Conservation (phyloP, 2,113 vertebrate species). For the Danionella cerebrum region DNA sequence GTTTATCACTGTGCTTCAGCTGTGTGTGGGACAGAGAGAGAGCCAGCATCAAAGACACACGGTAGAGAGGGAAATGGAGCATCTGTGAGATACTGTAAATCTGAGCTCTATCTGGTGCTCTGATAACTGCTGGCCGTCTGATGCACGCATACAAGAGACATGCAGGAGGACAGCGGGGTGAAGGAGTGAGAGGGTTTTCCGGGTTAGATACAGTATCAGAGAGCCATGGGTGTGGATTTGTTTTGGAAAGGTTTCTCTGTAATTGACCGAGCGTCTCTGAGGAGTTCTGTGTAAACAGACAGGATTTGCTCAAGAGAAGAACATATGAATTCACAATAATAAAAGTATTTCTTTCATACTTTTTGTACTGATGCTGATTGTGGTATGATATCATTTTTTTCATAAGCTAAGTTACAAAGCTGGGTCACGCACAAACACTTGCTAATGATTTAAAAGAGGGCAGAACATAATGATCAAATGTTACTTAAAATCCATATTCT, state of each 20-base stretch:
- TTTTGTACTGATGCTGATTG: too few relatives aligned
- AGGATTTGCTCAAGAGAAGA: neutral
- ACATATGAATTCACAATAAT: too few relatives aligned
- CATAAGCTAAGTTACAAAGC: too few relatives aligned
- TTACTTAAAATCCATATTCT: too few relatives aligned
- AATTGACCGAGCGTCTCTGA: neutral
- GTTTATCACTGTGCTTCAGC: slow-evolving; percentile 8
- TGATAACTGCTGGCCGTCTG: neutral
- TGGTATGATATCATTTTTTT: too few relatives aligned
- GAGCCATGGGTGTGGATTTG: neutral
- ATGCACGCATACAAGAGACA: neutral
- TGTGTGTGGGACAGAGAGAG: neutral
- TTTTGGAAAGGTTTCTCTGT: neutral
- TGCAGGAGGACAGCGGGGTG: neutral
- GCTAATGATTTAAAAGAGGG: too few relatives aligned
- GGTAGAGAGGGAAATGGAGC: slow-evolving; percentile 16
- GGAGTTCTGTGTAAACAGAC: neutral
- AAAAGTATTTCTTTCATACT: neutral
- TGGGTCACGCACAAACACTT: too few relatives aligned
- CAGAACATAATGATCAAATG: too few relatives aligned
- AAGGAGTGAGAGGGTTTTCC: neutral
- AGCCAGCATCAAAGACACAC: neutral
- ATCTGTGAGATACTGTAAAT: slow-evolving; percentile 25
- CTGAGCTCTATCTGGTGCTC: slow-evolving; percentile 12
- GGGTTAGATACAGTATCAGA: slow-evolving; percentile 8